Percentiles rank a stretch among this genome's conserved stretches.
These are phyloP conservation scores for Argyrosomus japonicus DNA, from an alignment of 2,113 vertebrate species.

Conservation along the genomic window DNA sequence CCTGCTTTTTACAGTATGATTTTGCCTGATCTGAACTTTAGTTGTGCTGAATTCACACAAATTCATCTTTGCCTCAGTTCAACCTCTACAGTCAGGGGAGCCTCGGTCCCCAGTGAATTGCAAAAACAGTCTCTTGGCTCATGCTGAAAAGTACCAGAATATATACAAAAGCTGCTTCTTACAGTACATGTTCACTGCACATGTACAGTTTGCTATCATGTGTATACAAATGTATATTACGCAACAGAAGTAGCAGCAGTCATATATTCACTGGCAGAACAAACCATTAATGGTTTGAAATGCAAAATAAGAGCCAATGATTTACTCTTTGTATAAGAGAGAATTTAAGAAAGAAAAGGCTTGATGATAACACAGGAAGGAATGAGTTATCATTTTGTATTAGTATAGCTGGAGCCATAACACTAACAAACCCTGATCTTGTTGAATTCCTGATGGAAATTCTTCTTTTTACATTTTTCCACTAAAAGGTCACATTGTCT, in stretches of 20 bases:
- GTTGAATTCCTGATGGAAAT: constrained; percentile 19
- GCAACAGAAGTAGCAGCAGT: neutral
- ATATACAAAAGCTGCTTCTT: neutral
- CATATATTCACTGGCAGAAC: neutral
- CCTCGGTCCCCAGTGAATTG: neutral
- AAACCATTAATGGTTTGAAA: neutral
- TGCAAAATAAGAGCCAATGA: constrained; percentile 8
- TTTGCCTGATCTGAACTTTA: constrained; percentile 18
- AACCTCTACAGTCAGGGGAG: neutral
- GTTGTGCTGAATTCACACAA: constrained; percentile 37
- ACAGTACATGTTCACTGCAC: neutral
- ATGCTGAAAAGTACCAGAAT: neutral
- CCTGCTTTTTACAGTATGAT: neutral
- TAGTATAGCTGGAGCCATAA: neutral
- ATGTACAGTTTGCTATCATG: neutral
- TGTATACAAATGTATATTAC: no score
- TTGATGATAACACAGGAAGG: neutral
- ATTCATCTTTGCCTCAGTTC: constrained; percentile 8
- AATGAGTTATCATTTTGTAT: neutral
- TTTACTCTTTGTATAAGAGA: neutral
- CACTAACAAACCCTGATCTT: constrained; percentile 5
- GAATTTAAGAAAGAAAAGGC: neutral
- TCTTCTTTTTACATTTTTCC: constrained; percentile 1
- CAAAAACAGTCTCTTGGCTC: neutral
- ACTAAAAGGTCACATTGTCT: constrained; percentile 16